A percentile compares a stretch with the other conserved stretches of the same genome.
These are phyloP conservation scores for Chiloscyllium punctatum DNA, from an alignment of 2,797 vertebrate species.

Conservation along the genomic window DNA sequence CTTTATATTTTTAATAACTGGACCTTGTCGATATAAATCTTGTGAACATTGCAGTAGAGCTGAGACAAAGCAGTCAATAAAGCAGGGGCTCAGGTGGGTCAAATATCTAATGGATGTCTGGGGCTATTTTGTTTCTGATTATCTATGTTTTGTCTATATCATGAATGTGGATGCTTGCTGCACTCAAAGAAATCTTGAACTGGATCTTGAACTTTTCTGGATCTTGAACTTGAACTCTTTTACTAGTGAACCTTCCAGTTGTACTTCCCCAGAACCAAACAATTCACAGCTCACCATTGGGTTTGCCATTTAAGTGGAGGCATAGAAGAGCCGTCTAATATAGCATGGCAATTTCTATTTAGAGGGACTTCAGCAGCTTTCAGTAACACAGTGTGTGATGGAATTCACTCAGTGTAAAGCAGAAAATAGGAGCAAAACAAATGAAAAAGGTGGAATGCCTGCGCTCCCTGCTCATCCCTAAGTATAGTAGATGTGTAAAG, in stretches of 20 bases:
- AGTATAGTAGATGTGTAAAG: background rate
- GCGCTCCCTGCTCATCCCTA: background rate
- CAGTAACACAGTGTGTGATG: background rate
- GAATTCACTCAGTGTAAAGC: background rate
- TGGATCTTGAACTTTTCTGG: too few relatives aligned
- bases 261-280: background rate
- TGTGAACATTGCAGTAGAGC: too few relatives aligned
- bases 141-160: background rate
- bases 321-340: background rate
- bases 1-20: too few relatives aligned
- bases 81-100: too few relatives aligned
- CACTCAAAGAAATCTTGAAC: background rate
- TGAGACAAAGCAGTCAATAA: too few relatives aligned
- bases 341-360: background rate
- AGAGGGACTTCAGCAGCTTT: background rate
- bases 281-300: background rate
- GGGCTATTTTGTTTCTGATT: background rate
- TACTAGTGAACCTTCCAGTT: background rate
- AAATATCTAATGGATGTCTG: too few relatives aligned
- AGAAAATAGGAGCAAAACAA: background rate
- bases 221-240: too few relatives aligned
- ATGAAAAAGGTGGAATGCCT: background rate
- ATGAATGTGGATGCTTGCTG: background rate
- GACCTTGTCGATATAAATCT: too few relatives aligned
- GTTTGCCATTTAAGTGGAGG: background rate